Conservation (phyloP, 2,797 vertebrate species). For the Coreius guichenoti region DNA sequence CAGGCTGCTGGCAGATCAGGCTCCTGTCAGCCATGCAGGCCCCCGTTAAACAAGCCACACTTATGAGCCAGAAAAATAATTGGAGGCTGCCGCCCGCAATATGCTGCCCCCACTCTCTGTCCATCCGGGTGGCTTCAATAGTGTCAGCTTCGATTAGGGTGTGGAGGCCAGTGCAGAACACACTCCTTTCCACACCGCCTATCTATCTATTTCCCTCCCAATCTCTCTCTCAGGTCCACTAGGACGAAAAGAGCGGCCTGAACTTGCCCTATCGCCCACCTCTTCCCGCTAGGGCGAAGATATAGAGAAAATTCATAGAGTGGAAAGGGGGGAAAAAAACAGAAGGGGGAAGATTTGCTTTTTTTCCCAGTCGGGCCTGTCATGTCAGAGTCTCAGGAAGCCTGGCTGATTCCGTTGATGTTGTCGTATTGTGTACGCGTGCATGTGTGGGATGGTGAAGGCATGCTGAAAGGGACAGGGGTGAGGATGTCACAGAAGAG, state of each 20-base stretch:
- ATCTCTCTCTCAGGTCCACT: constrained; percentile 51
- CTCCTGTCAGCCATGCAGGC: constrained; percentile 76
- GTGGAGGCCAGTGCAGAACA: constrained; percentile 54
- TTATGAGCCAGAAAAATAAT: constrained; percentile 84
- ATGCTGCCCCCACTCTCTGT: constrained; percentile 71
- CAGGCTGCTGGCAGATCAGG: constrained; percentile 78
- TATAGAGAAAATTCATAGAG: constrained; percentile 34
- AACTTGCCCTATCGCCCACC: constrained; percentile 25
- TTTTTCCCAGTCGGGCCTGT: constrained; percentile 73
- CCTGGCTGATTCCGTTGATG: constrained; percentile 58
- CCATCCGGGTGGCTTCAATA: constrained; percentile 74
- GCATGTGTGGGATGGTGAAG: constrained; percentile 68
- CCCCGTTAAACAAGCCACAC: constrained; percentile 78
- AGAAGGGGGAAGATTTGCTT: constrained; percentile 44
- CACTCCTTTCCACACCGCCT: constrained; percentile 42
- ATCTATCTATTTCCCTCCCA: constrained; percentile 47
- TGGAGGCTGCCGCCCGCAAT: constrained; percentile 77
- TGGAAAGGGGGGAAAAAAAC: constrained; percentile 2
- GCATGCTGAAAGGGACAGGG: constrained; percentile 79
- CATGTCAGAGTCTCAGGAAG: constrained; percentile 75
- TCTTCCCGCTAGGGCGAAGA: constrained; percentile 41
- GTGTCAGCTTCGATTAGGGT: constrained; percentile 76
- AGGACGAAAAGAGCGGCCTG: constrained; percentile 40
- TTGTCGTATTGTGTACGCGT: constrained; percentile 47
- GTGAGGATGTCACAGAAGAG: constrained; percentile 75